These are phyloP conservation scores for Pachliopta kotzebuea DNA, from an alignment of 2,888 invertebrate species.

Conservation along the genomic window DNA sequence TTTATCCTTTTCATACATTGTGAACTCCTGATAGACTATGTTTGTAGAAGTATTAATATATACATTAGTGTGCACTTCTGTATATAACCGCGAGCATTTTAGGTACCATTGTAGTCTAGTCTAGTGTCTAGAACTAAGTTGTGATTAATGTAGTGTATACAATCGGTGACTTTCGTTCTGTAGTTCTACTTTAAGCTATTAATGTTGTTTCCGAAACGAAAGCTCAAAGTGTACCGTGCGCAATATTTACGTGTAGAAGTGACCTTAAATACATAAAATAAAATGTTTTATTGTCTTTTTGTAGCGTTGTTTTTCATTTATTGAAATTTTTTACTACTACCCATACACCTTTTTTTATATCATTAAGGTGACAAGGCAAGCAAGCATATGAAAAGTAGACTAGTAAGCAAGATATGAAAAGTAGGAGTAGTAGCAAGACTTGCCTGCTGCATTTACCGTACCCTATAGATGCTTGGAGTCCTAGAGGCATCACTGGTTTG, in stretches of 20 bases:
- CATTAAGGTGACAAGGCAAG: too few relatives aligned
- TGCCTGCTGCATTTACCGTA: too few relatives aligned
- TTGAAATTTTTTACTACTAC: slow-evolving; percentile 12
- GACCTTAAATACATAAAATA: slow-evolving; percentile 46
- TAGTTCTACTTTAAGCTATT: slow-evolving; percentile 24
- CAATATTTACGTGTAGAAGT: slow-evolving; percentile 69
- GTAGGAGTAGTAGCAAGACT: too few relatives aligned
- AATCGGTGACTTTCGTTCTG: slow-evolving; percentile 8
- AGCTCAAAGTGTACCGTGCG: slow-evolving; percentile 58
- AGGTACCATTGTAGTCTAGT: background rate
- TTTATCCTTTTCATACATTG: too few relatives aligned
- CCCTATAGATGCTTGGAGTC: too few relatives aligned
- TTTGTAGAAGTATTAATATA: background rate
- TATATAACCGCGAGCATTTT: background rate
- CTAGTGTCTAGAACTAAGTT: background rate
- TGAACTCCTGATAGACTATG: background rate
- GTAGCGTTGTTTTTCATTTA: slow-evolving; percentile 19
- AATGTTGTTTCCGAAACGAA: slow-evolving; percentile 52
- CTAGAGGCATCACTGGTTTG: too few relatives aligned
- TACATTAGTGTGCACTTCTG: background rate
- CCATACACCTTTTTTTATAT: background rate
- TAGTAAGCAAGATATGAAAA: too few relatives aligned
- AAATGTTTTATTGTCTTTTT: slow-evolving; percentile 30
- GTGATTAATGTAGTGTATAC: background rate
- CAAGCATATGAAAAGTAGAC: too few relatives aligned